Percentiles rank a stretch among this genome's conserved stretches.
Evolutionary conservation across 2,888 invertebrate genomes (phyloP).

Genomic region (Dinocampus coccinellae): DNA sequence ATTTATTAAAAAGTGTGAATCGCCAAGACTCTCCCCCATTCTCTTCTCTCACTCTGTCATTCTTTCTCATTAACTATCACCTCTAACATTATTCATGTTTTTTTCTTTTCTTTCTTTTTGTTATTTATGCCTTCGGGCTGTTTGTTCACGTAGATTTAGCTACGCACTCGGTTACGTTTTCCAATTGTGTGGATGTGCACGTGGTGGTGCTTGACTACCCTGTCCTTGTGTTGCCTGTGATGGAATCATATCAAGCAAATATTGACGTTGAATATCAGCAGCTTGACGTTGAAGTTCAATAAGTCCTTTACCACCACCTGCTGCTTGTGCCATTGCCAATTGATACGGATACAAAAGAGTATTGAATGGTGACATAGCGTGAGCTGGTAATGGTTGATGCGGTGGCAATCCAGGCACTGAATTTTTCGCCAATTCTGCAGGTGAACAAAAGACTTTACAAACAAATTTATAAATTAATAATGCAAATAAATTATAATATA

Average conservation of each 20-base stretch:
- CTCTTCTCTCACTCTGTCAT: not conserved
- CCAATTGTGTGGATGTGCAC: conserved; percentile 73
- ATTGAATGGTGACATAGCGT: conserved; percentile 87
- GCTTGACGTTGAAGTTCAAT: conserved; percentile 87
- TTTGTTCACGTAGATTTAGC: conserved; percentile 40
- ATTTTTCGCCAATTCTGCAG: conserved; percentile 64
- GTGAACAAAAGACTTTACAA: conserved; percentile 1
- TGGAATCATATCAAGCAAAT: conserved; percentile 96
- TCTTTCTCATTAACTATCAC: not conserved
- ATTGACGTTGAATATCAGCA: conserved; percentile 92
- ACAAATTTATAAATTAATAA: conserved; percentile 8
- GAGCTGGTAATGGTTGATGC: conserved; percentile 80
- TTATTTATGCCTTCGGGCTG: conserved; percentile 3
- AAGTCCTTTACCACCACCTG: conserved; percentile 71
- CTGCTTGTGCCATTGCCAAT: conserved; percentile 86
- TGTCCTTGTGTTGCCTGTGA: conserved; percentile 71
- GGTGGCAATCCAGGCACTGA: conserved; percentile 70
- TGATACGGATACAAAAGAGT: conserved; percentile 92
- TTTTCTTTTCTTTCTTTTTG: too few relatives aligned
- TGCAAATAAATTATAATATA: not conserved
- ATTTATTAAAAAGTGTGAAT: not conserved
- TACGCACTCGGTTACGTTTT: conserved; percentile 73
- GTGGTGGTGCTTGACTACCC: conserved; percentile 66
- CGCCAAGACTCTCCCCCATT: not conserved
- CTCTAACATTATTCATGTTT: not conserved